These are phyloP conservation scores for Dendrocopos noguchii DNA, from an alignment of 2,113 vertebrate genomes.

Conservation along the genomic window DNA sequence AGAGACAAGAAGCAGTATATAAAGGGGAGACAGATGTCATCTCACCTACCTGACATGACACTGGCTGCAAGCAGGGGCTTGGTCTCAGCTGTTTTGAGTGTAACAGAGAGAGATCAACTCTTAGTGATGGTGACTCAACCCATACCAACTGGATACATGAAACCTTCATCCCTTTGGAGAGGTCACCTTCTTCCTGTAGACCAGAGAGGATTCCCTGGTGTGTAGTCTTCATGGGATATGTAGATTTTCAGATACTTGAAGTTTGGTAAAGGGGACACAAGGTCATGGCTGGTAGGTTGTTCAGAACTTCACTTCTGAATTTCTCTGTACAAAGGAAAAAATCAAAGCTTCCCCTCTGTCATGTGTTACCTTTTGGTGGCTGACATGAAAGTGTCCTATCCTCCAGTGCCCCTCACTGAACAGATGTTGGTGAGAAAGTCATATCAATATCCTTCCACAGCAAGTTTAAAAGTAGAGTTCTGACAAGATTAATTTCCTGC, in stretches of 20 bases:
- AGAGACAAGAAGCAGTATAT: not conserved
- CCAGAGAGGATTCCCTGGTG: rapidly evolving
- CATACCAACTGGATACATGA: no score
- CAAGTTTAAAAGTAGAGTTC: not conserved
- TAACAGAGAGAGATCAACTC: not conserved
- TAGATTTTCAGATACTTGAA: not conserved
- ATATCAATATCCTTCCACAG: not conserved
- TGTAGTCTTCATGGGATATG: not conserved
- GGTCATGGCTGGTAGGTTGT: not conserved
- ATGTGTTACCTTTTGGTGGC: not conserved
- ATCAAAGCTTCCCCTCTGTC: conserved; percentile 31
- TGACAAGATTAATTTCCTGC: conserved; percentile 33
- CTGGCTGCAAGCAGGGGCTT: not conserved
- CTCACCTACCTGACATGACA: not conserved
- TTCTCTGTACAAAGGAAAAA: not conserved
- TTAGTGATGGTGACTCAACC: not conserved
- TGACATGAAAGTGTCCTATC: not conserved
- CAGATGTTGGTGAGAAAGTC: conserved; percentile 18
- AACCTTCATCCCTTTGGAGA: rapidly evolving
- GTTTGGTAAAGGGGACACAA: not conserved
- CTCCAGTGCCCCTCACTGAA: not conserved
- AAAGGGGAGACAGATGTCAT: not conserved
- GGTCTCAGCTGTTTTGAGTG: not conserved
- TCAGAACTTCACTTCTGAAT: not conserved
- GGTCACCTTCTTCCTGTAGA: not conserved